Evolutionary conservation across 2,888 invertebrate species (phyloP), one percentile per base, ranked within the genome.

Genomic region (Andrena haemorrhoa): DNA sequence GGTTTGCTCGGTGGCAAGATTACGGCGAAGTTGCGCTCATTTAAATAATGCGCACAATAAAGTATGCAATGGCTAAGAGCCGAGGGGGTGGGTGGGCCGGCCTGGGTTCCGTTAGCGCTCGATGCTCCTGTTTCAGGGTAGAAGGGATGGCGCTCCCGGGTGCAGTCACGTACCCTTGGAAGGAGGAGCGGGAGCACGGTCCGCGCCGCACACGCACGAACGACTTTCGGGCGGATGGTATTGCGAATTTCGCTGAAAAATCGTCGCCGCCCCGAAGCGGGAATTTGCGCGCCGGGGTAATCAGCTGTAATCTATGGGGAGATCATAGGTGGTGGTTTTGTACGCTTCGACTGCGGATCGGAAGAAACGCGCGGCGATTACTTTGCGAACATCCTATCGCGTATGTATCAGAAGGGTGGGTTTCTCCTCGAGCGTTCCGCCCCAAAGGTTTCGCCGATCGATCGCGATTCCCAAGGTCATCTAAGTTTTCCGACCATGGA

Each of bases 21-120:
- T 92, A 90, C 88, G 89, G 86, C 87, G 77, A 91, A 91, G 89
- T 90, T 91, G 91, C 88, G 88, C 91, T 92, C 92, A 91, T 92
- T 92, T 92, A 91, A 92, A 93, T 93, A 92, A 92, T 92, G 91
- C 88, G 88, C 86, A 91, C 91, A 89, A 93, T 92, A 92, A 93
- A 91, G 90, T 91, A 91, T 89, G 90, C 90, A 89, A 90, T 86
- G 84, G 82, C 83, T 82, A 78, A 75, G 77, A 76, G 75, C 20
- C 26, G 23, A 56, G 56, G 71, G 73, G 75, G 79, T 70, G 74
- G 74, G 70, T 16, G 79, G 78, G 49, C 64, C 66, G 72, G 86
- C 60, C 73, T 77, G 82, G 83, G 84, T 79, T 82, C 76, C 83
- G 83, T 83, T 85, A 82, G 60, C 80, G 79, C 84, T 82, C 87